phyloP scores from a whole-genome alignment of 2,888 invertebrate species.

The Acrobasis repandana region DNA sequence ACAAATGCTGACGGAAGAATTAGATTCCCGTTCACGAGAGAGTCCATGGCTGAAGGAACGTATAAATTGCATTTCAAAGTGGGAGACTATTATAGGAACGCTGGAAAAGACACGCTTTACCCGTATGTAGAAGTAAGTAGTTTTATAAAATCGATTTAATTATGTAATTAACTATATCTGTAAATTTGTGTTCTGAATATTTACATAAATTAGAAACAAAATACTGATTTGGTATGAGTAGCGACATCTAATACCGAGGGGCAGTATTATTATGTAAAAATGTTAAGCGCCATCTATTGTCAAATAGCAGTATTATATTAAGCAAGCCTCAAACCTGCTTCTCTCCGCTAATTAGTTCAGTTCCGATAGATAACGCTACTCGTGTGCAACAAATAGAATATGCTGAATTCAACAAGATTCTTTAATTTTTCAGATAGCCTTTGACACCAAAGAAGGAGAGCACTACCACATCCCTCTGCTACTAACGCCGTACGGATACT shows the following conservation, averaged over 20 bases:
- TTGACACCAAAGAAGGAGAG: conserved; percentile 84
- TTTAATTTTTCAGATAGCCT: conserved; percentile 83
- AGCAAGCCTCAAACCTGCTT: not conserved
- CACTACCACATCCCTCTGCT: conserved; percentile 91
- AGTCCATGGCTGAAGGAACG: conserved; percentile 85
- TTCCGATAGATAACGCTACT: not conserved
- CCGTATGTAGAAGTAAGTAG: conserved; percentile 88
- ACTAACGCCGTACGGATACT: conserved; percentile 89
- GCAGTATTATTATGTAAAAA: no score
- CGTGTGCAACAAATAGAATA: not conserved
- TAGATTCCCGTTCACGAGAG: conserved; percentile 82
- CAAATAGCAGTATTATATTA: not conserved
- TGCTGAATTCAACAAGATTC: not conserved
- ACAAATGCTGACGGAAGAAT: conserved; percentile 87
- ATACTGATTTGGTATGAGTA: not conserved
- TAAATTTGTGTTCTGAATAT: no score
- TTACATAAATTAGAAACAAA: no score
- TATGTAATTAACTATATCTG: no score
- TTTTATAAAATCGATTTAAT: no score
- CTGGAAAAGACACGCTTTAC: conserved; percentile 85
- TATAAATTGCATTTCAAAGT: conserved; percentile 90
- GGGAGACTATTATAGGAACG: conserved; percentile 85
- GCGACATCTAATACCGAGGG: not conserved
- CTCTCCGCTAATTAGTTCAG: not conserved
- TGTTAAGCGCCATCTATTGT: not conserved